These are phyloP conservation scores for Drosophila melanogaster DNA, from an alignment of 1,140 invertebrate genomes.

Conservation along the genomic window Release_6_plus_ISO1_MT NT_033779.5:16802001-16802500, in stretches of 20 bases:
- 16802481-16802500: constrained; percentile 66
- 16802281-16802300: neutral
- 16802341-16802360: constrained; percentile 86
- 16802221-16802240: constrained; percentile 15
- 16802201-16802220: constrained; percentile 7
- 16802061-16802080: neutral
- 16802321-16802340: constrained; percentile 28
- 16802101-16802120: neutral
- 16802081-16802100: neutral
- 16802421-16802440: constrained; percentile 89
- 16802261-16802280: constrained; percentile 1
- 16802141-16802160: constrained; percentile 5
- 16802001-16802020: neutral
- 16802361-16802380: constrained; percentile 87
- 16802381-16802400: constrained; percentile 86
- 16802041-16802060: neutral
- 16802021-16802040: too few relatives aligned
- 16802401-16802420: constrained; percentile 86
- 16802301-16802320: neutral
- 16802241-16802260: constrained; percentile 23
- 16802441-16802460: constrained; percentile 90
- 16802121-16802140: too few relatives aligned
- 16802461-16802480: constrained; percentile 88
- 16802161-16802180: neutral
- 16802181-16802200: neutral